phyloP scores from a whole-genome alignment of 2,888 invertebrate genomes.

The Pyralis farinalis region DNA sequence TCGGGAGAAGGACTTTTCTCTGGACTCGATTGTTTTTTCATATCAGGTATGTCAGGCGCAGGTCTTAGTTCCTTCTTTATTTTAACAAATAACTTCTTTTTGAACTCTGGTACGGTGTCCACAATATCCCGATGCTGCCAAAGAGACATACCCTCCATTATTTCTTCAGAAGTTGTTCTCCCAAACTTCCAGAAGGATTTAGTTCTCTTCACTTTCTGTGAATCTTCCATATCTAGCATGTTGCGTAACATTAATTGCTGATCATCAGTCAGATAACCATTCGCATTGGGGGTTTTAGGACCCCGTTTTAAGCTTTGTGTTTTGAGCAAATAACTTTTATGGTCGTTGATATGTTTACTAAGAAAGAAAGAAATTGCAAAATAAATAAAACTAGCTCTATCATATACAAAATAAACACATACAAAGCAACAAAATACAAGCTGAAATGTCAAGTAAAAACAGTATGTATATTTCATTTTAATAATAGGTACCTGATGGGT shows the following conservation, averaged over 20 bases:
- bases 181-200: conserved; percentile 94
- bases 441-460: conserved; percentile 8
- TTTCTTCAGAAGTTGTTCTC: conserved; percentile 85
- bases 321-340: conserved; percentile 68
- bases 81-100: conserved; percentile 70
- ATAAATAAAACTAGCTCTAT: conserved; percentile 21
- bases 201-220: conserved; percentile 87
- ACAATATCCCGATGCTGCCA: conserved; percentile 93
- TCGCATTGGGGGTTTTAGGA: conserved; percentile 51
- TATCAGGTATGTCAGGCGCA: conserved; percentile 62
- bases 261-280: conserved; percentile 79
- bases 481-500: conserved; percentile 83
- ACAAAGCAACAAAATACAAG: conserved; percentile 32
- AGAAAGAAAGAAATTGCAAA: conserved; percentile 38
- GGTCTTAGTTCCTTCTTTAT: conserved; percentile 67
- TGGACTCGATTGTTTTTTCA: conserved; percentile 42
- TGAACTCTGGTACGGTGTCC: conserved; percentile 82
- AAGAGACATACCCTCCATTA: conserved; percentile 92
- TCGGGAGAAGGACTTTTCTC: conserved; percentile 46
- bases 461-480: conserved; percentile 10
- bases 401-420: conserved; percentile 40
- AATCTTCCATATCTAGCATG: conserved; percentile 81
- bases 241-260: conserved; percentile 73
- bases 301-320: conserved; percentile 73
- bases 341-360: conserved; percentile 66